phyloP scores from a whole-genome alignment of 2,113 vertebrate genomes.

The Micronycteris hirsuta region DNA sequence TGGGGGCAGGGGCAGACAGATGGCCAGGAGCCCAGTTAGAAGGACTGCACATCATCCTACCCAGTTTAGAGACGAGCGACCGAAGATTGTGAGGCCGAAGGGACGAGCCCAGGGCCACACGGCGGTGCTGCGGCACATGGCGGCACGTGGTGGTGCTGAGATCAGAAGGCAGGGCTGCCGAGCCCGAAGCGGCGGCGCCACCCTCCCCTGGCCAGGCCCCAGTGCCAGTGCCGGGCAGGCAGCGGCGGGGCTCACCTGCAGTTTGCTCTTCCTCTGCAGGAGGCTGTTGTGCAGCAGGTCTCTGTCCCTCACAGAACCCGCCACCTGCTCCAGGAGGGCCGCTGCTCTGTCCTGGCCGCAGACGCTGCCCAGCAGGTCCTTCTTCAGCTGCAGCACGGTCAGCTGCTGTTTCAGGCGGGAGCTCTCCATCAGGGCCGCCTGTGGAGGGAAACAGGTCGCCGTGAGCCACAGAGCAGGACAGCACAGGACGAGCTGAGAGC shows the following conservation, averaged over 20 bases:
- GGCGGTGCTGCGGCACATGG: too few relatives aligned
- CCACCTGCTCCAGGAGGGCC: slow-evolving; percentile 81
- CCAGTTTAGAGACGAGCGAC: fast-evolving
- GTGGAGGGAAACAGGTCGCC: background rate
- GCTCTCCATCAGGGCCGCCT: slow-evolving; percentile 85
- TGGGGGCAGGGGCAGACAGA: background rate
- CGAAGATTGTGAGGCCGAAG: background rate
- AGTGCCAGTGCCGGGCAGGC: fast-evolving
- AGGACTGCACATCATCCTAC: fast-evolving
- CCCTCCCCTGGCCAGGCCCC: background rate
- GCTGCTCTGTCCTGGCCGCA: slow-evolving; percentile 84
- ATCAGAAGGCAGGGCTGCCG: fast-evolving
- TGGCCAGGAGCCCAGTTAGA: background rate
- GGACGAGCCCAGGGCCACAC: fast-evolving
- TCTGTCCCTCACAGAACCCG: slow-evolving; percentile 79
- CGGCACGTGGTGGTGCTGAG: fast-evolving
- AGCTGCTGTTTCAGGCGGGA: slow-evolving; percentile 87
- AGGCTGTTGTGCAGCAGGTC: slow-evolving; percentile 87
- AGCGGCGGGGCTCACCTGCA: slow-evolving; percentile 81
- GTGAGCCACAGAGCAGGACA: fast-evolving
- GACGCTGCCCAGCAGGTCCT: slow-evolving; percentile 83
- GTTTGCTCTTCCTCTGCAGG: slow-evolving; percentile 85
- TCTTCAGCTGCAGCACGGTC: slow-evolving; percentile 82
- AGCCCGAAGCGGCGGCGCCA: fast-evolving
- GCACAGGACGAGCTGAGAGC: background rate